These are phyloP conservation scores for Sacculina carcini DNA, from an alignment of 2,888 invertebrate species.

Conservation along the genomic window DNA sequence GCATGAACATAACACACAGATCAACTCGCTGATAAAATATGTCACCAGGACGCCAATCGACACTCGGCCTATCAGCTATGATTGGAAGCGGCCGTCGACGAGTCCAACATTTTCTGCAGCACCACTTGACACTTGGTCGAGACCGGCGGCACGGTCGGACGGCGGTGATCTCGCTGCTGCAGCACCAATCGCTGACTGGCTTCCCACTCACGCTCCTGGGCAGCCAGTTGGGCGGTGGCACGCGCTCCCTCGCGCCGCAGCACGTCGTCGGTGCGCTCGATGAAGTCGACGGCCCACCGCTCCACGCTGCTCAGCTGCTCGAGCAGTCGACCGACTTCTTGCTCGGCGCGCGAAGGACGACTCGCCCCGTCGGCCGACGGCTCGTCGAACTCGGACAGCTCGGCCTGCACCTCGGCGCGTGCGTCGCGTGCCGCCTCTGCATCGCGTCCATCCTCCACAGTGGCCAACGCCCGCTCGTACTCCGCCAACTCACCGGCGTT, in stretches of 20 bases:
- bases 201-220: conserved; percentile 66
- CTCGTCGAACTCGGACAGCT: conserved; percentile 86
- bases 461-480: conserved; percentile 50
- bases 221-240: conserved; percentile 59
- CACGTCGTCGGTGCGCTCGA: conserved; percentile 60
- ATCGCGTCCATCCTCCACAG: conserved; percentile 84
- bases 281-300: conserved; percentile 73
- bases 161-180: conserved; percentile 25
- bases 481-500: conserved; percentile 10
- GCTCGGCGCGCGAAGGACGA: conserved; percentile 31
- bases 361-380: conserved; percentile 43
- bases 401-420: conserved; percentile 63
- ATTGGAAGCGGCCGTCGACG: conserved; percentile 21
- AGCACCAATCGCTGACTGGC: conserved; percentile 32
- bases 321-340: conserved; percentile 36
- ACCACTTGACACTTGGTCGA: background rate
- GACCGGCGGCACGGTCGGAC: conserved; percentile 19
- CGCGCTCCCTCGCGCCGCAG: conserved; percentile 54
- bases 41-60: no score
- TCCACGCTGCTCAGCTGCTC: conserved; percentile 77
- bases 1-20: no score
- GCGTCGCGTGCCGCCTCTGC: conserved; percentile 68
- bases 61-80: no score
- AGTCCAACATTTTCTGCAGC: no score
- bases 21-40: no score